phyloP scores from a whole-genome alignment of 2,797 vertebrate species.

The Enteromius trimaculatus region DNA sequence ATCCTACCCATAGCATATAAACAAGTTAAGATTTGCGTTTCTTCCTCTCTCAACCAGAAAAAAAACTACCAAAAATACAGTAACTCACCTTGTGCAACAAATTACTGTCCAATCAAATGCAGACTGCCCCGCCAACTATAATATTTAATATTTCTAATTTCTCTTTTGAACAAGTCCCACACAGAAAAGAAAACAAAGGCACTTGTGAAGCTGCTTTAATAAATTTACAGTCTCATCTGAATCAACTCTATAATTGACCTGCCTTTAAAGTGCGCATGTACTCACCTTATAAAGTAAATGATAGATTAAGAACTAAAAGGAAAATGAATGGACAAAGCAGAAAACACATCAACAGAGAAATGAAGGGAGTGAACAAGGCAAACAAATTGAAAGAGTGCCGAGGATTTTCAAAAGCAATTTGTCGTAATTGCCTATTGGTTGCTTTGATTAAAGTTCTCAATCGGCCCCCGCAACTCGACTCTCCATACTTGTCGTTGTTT shows the following conservation, averaged over 20 bases:
- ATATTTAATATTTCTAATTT: too few relatives aligned
- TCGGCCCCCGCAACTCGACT: slow-evolving; percentile 62
- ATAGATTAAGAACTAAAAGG: slow-evolving; percentile 44
- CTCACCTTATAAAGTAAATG: slow-evolving; percentile 37
- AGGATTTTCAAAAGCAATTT: slow-evolving; percentile 69
- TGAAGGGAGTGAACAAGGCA: slow-evolving; percentile 34
- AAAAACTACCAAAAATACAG: neutral
- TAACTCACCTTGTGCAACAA: neutral
- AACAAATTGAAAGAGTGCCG: slow-evolving; percentile 50
- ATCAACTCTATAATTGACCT: neutral
- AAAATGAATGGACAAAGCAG: slow-evolving; percentile 46
- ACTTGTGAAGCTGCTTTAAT: neutral
- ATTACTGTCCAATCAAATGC: neutral
- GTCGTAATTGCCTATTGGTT: slow-evolving; percentile 64
- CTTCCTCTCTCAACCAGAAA: neutral
- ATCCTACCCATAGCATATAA: too few relatives aligned
- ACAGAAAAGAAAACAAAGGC: neutral
- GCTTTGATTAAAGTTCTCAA: slow-evolving; percentile 70
- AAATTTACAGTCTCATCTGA: neutral
- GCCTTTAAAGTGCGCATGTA: slow-evolving; percentile 25
- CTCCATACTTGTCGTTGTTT: slow-evolving; percentile 60
- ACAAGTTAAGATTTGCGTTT: too few relatives aligned
- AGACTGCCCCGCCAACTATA: neutral
- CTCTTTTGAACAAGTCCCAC: neutral
- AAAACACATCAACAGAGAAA: slow-evolving; percentile 54